Evolutionary conservation across 2,113 vertebrate species (phyloP).

Genomic region (Leucopternis melanops): DNA sequence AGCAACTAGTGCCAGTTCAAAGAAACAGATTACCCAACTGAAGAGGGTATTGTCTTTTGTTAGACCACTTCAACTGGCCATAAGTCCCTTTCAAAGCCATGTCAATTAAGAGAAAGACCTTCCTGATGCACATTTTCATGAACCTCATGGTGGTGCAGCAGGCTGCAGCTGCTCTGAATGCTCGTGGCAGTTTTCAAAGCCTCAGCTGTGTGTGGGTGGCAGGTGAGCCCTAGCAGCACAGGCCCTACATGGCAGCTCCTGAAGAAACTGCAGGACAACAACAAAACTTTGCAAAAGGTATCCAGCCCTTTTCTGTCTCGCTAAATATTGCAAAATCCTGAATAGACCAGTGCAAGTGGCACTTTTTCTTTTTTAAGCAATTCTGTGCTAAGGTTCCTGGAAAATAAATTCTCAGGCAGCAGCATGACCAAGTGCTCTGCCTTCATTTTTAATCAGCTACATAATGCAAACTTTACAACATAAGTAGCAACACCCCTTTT

Average conservation of each 20-base stretch:
- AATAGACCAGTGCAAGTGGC: background rate
- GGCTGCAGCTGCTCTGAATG: background rate
- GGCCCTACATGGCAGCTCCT: fast-evolving
- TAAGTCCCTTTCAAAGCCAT: background rate
- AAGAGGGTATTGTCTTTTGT: background rate
- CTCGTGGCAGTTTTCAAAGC: background rate
- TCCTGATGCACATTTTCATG: background rate
- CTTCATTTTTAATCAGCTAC: background rate
- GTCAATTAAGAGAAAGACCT: background rate
- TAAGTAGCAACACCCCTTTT: background rate
- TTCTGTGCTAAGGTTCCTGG: background rate
- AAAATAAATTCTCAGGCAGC: background rate
- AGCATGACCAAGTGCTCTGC: background rate
- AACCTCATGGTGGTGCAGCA: fast-evolving
- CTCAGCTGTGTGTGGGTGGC: background rate
- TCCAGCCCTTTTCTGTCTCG: background rate
- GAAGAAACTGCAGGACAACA: background rate
- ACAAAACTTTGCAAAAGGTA: fast-evolving
- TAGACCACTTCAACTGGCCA: background rate
- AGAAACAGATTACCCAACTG: background rate
- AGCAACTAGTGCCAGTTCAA: background rate
- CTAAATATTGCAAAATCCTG: background rate
- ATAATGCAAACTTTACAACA: background rate
- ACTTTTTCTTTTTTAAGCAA: background rate
- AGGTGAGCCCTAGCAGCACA: background rate